Base-by-base conservation (phyloP, 35 echinoderm and acorn worm genomes). In the Hemicentrotus pulcherrimus region DNA sequence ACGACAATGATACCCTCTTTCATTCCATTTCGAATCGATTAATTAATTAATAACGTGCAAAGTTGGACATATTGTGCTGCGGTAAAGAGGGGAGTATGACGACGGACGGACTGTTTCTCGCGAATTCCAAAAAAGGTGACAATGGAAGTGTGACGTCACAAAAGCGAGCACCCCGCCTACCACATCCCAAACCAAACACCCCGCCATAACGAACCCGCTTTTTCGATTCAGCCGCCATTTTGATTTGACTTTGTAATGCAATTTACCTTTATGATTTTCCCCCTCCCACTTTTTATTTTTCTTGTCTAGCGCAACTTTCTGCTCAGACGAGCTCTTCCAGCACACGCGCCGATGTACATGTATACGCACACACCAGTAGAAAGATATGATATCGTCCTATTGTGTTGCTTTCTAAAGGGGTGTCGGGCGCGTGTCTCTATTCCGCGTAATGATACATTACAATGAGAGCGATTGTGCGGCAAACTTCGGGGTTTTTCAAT, bases 11-110 rank as follows among this genome's bases (percentile, higher is more conserved):
- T 90, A 90, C 32, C 88, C 88, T 41, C 88, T 90, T 35, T 90
- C 88, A 41, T 90, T 78, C 88, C 46, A 30, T 45, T 90, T 90
- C 88, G 24, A 90, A 90, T 90, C 88, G 88, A 90, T 90, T 90
- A 41, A 90, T 90, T 90, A 90, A 90, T 90, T 90, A 90, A 90
- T 90, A 32, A 90, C 88, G 88, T 32, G 88, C 32, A 90, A 90
- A 90, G 88, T 90, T 90, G 32, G 88, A 90, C 32, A 47, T 90
- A 90, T 90, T 47, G 46, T 90, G 88, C 32, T 90, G 32, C 33
- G 18, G 32, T 47, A 41, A 45, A 28, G 15, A 90, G 14, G 4
- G 32, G 14, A 18, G 18, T 32, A 33, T 24, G 9, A 45, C 14
- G 88, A 47, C 32, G 88, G 31, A 41, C 19, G 88, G 88, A 90